These are phyloP conservation scores for Anolis sagrei DNA, from an alignment of 2,113 vertebrate species.

Conservation along the genomic window DNA sequence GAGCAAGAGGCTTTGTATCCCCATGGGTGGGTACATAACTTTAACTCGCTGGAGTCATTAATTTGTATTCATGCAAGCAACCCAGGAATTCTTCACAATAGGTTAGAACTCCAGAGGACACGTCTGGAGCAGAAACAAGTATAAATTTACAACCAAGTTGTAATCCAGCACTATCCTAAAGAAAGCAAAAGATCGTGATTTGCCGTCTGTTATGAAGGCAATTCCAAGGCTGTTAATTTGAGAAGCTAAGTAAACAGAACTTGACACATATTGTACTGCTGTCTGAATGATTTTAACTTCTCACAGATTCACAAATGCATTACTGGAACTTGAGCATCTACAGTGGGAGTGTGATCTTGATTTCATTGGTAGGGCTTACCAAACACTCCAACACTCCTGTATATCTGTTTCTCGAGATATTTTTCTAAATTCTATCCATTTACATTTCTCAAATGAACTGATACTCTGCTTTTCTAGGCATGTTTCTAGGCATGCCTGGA, in stretches of 20 bases:
- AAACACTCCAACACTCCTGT: neutral
- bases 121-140: slow-evolving; percentile 43
- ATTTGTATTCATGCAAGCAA: slow-evolving; percentile 43
- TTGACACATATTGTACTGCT: slow-evolving; percentile 16
- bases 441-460: neutral
- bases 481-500: neutral
- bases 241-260: slow-evolving; percentile 31
- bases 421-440: neutral
- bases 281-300: slow-evolving; percentile 35
- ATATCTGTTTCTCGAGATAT: neutral
- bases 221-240: slow-evolving; percentile 35
- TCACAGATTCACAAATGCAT: slow-evolving; percentile 25
- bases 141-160: slow-evolving; percentile 32
- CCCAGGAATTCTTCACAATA: slow-evolving; percentile 48
- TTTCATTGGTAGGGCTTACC: neutral
- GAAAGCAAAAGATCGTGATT: slow-evolving; percentile 10
- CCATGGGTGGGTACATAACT: slow-evolving; percentile 13
- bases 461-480: neutral
- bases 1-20: slow-evolving; percentile 13
- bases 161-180: slow-evolving; percentile 19
- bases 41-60: slow-evolving; percentile 53
- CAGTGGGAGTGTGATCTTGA: slow-evolving; percentile 10
- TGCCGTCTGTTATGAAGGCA: slow-evolving; percentile 16
- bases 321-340: slow-evolving; percentile 12
- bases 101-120: slow-evolving; percentile 43